Conservation (phyloP, 2,888 invertebrate species). For the Acrobasis repandana region DNA sequence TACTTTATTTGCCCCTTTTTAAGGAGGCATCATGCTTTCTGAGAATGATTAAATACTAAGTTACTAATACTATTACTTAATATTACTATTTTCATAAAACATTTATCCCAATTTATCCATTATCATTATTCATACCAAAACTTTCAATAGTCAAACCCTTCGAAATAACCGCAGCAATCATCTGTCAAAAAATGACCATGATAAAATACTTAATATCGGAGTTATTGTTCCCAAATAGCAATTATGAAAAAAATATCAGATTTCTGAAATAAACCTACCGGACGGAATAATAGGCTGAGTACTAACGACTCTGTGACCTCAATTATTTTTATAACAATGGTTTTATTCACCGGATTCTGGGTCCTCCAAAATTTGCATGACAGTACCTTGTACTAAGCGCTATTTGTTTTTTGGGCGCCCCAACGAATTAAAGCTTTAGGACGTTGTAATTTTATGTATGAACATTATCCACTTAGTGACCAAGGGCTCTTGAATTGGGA, state of each 20-base stretch:
- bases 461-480: slow-evolving; percentile 45
- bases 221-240: slow-evolving; percentile 23
- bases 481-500: slow-evolving; percentile 34
- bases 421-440: slow-evolving; percentile 47
- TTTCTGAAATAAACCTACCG: slow-evolving; percentile 30
- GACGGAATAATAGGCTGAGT: slow-evolving; percentile 50
- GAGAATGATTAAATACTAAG: too few species aligned
- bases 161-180: too few species aligned
- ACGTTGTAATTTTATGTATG: slow-evolving; percentile 54
- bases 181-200: neutral
- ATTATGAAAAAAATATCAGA: slow-evolving; percentile 31
- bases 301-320: slow-evolving; percentile 62
- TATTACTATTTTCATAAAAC: too few species aligned
- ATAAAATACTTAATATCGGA: slow-evolving; percentile 1
- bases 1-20: too few species aligned
- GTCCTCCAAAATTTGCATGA: slow-evolving; percentile 69
- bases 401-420: slow-evolving; percentile 65
- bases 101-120: too few species aligned
- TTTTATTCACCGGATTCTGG: slow-evolving; percentile 60
- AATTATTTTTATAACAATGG: slow-evolving; percentile 77
- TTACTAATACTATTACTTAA: too few species aligned
- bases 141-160: too few species aligned
- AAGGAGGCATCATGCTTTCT: too few species aligned
- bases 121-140: too few species aligned
- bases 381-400: slow-evolving; percentile 61